phyloP scores from a whole-genome alignment of 2,797 vertebrate species.

The Cirrhinus mrigala region DNA sequence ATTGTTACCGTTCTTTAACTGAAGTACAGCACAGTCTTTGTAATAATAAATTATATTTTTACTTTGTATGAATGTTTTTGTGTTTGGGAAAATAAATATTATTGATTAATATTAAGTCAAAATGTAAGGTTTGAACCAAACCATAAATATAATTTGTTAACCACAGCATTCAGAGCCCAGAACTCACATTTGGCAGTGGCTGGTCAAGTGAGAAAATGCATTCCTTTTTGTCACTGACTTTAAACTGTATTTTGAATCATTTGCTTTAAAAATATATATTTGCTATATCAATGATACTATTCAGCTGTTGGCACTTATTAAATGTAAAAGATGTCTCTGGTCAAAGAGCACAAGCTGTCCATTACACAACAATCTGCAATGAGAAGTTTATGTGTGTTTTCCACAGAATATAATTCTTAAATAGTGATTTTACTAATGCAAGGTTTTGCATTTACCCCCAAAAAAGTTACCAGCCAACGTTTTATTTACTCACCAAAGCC shows the following conservation, averaged over 20 bases:
- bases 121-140: background rate
- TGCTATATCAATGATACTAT: background rate
- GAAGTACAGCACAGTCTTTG: too few species aligned
- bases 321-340: background rate
- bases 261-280: background rate
- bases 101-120: background rate
- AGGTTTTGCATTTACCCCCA: background rate
- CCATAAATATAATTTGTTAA: background rate
- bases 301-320: background rate
- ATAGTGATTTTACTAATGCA: background rate
- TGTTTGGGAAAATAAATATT: background rate
- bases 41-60: too few species aligned
- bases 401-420: background rate
- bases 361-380: background rate
- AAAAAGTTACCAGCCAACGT: constrained; percentile 1
- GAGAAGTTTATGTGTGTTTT: background rate
- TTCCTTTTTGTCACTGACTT: background rate
- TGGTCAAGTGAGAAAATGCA: background rate
- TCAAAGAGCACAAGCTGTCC: background rate
- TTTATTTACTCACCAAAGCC: constrained; percentile 13
- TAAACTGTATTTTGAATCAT: background rate
- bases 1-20: too few species aligned
- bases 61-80: background rate
- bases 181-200: background rate
- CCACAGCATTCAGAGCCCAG: background rate